Conservation (phyloP, 2,113 vertebrate species). For the Peucedramus taeniatus region DNA sequence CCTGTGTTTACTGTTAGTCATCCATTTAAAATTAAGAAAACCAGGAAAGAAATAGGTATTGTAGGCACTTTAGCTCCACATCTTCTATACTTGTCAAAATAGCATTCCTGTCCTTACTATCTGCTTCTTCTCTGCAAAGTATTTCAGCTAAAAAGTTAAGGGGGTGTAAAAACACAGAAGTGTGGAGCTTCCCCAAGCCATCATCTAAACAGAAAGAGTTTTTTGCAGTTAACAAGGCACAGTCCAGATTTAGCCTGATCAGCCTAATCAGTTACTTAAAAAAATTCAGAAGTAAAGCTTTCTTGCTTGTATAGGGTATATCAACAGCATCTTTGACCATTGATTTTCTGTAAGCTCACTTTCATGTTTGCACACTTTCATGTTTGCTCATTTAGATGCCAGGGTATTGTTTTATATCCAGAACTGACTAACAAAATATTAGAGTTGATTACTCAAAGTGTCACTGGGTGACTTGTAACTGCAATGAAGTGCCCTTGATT, state of each 20-base stretch:
- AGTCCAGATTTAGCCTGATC: background rate
- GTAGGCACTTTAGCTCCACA: background rate
- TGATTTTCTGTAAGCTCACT: background rate
- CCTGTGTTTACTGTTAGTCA: background rate
- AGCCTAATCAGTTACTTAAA: background rate
- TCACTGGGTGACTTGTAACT: background rate
- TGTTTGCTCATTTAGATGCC: background rate
- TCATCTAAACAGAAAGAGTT: background rate
- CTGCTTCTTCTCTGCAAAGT: background rate
- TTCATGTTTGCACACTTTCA: background rate
- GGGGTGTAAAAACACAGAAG: background rate
- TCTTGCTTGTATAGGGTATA: background rate
- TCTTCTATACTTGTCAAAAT: background rate
- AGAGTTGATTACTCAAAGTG: background rate
- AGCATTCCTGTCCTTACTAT: constrained; percentile 1
- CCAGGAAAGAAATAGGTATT: background rate
- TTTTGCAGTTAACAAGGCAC: background rate
- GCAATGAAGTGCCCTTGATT: background rate
- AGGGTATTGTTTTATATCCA: background rate
- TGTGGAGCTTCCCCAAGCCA: background rate
- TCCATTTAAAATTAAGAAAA: background rate
- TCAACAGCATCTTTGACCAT: background rate
- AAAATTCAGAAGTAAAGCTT: background rate
- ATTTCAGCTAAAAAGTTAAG: background rate
- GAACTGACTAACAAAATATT: background rate